Percentiles rank a stretch among this genome's conserved stretches.
phyloP scores from a whole-genome alignment of 2,888 invertebrate genomes.

The Anagyrus pseudococci region DNA sequence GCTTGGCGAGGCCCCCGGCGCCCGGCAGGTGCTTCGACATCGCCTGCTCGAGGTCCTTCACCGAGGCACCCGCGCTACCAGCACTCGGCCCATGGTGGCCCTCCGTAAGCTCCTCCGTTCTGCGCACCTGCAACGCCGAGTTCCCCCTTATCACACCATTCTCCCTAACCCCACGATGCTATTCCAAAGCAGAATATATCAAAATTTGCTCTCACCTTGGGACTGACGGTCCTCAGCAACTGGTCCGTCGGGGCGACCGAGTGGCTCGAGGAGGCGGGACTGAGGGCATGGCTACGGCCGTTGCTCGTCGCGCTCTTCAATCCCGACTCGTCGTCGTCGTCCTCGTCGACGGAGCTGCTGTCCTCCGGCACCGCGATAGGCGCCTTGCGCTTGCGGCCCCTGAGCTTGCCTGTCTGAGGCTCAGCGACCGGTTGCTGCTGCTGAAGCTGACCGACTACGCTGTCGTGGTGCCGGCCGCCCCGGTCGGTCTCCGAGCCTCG shows the following conservation, averaged over 20 bases:
- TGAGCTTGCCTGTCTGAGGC: conserved; percentile 44
- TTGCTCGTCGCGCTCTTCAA: conserved; percentile 60
- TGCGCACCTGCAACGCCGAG: conserved; percentile 20
- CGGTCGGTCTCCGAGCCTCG: conserved; percentile 61
- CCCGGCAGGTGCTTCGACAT: conserved; percentile 93
- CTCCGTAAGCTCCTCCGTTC: conserved; percentile 55
- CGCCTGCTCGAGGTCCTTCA: conserved; percentile 92
- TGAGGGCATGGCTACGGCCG: conserved; percentile 63
- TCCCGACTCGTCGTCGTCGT: conserved; percentile 61
- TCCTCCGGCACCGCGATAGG: conserved; percentile 57
- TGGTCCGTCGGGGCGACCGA: conserved; percentile 63
- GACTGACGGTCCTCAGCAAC: conserved; percentile 55
- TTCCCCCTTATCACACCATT: too few species aligned
- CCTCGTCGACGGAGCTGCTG: conserved; percentile 64
- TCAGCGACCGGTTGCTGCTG: conserved; percentile 48
- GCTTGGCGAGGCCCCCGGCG: conserved; percentile 63
- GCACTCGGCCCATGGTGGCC: conserved; percentile 44
- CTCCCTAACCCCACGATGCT: too few species aligned
- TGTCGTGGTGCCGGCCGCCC: conserved; percentile 65
- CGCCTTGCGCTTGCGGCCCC: conserved; percentile 66
- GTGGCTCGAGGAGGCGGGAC: conserved; percentile 71
- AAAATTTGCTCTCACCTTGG: conserved; percentile 44
- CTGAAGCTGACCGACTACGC: conserved; percentile 64
- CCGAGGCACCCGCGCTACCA: conserved; percentile 69
- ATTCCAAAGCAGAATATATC: too few species aligned